Percentiles rank a stretch among this genome's conserved stretches.
Evolutionary conservation across 2,113 vertebrate species (phyloP).

Genomic region (Penelope pileata): DNA sequence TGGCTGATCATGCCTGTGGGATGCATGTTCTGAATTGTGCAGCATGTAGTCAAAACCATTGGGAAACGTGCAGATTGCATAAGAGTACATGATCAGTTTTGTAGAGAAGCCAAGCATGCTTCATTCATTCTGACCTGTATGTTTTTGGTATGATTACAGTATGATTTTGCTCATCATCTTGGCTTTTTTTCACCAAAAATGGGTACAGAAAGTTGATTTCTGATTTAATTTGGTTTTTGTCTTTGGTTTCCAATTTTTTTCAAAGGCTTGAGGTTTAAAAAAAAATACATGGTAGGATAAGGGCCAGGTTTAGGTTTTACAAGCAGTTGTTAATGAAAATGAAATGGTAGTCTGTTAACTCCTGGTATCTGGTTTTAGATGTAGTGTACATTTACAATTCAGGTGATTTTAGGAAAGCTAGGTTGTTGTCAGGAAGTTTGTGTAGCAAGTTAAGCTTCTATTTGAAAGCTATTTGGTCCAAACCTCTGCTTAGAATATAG

Average conservation of each 20-base stretch:
- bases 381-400: not conserved
- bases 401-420: too few species aligned
- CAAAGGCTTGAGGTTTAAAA: not conserved
- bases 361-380: not conserved
- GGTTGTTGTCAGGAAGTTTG: not conserved
- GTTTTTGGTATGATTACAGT: not conserved
- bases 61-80: not conserved
- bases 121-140: accelerated
- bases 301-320: not conserved
- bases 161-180: not conserved
- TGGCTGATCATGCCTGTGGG: not conserved
- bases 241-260: not conserved
- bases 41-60: not conserved
- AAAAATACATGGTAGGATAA: not conserved
- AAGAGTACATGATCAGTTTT: not conserved
- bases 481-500: not conserved
- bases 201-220: not conserved
- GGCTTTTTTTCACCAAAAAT: not conserved
- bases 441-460: not conserved
- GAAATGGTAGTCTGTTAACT: not conserved
- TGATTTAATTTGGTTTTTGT: not conserved
- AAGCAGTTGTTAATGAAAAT: not conserved
- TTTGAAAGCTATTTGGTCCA: not conserved
- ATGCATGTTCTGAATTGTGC: not conserved
- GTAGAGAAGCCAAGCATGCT: not conserved